These are phyloP conservation scores for Diorhabda sublineata DNA, from an alignment of 1,140 invertebrate species.

Conservation along the genomic window DNA sequence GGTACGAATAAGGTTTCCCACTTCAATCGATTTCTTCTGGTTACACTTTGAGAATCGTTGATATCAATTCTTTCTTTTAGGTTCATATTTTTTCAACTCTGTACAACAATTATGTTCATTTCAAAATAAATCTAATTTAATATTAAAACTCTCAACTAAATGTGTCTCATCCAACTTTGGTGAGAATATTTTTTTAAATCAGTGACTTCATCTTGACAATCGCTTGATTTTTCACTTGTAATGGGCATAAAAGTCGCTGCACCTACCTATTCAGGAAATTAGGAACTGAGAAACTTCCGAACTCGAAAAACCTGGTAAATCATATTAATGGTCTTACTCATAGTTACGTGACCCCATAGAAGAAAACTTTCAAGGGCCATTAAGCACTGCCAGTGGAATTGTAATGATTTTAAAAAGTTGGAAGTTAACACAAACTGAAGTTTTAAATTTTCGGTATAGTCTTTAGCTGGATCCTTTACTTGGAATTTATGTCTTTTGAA, in stretches of 20 bases:
- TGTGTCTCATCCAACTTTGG: too few species aligned
- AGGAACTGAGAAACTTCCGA: slow-evolving; percentile 4
- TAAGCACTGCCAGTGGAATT: slow-evolving; percentile 10
- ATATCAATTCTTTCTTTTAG: too few species aligned
- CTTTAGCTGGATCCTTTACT: background rate
- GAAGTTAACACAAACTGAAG: slow-evolving; percentile 2
- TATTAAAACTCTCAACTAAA: too few species aligned
- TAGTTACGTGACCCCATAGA: slow-evolving; percentile 6
- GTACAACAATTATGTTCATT: too few species aligned
- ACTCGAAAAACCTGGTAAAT: slow-evolving; percentile 9
- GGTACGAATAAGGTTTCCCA: too few species aligned
- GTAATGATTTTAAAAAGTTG: slow-evolving; percentile 5
- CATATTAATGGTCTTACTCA: slow-evolving; percentile 14
- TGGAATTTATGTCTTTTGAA: background rate
- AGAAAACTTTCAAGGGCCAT: slow-evolving; percentile 14
- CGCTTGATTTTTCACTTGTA: background rate
- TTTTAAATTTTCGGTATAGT: background rate
- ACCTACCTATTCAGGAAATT: slow-evolving; percentile 2
- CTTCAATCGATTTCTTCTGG: too few species aligned
- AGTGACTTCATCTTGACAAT: background rate
- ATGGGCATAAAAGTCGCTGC: background rate
- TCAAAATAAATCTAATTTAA: too few species aligned
- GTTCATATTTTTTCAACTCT: too few species aligned
- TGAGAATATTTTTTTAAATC: too few species aligned
- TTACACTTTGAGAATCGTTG: too few species aligned